These are phyloP conservation scores for Lytechinus variegatus DNA, from an alignment of 35 echinoderm and acorn worm genomes.

Conservation along the genomic window DNA sequence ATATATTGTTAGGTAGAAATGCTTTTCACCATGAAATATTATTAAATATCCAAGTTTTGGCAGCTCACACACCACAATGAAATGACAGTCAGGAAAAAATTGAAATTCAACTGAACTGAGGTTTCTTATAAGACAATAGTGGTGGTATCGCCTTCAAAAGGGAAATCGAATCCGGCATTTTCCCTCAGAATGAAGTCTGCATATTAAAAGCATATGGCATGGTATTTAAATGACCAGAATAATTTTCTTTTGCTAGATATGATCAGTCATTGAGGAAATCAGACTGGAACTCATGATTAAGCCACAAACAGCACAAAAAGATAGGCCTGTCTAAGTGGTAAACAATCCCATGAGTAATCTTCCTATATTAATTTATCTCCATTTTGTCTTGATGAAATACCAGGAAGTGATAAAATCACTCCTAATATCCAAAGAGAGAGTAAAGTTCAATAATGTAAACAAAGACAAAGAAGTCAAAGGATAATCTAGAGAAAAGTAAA, in stretches of 20 bases:
- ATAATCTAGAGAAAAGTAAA: background rate
- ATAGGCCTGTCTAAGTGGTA: background rate
- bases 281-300: background rate
- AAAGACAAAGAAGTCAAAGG: background rate
- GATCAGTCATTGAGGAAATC: background rate
- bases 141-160: background rate
- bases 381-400: background rate
- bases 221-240: background rate
- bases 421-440: background rate
- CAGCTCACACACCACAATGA: background rate
- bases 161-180: background rate
- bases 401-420: background rate
- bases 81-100: background rate
- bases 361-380: background rate
- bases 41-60: background rate
- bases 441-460: background rate
- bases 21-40: background rate
- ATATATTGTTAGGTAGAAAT: background rate
- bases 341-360: background rate
- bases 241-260: background rate
- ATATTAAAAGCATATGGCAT: background rate
- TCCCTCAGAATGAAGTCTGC: background rate
- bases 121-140: background rate
- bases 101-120: background rate
- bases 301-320: background rate